phyloP scores from a whole-genome alignment of 2,888 invertebrate species.

The Fabriciana adippe region DNA sequence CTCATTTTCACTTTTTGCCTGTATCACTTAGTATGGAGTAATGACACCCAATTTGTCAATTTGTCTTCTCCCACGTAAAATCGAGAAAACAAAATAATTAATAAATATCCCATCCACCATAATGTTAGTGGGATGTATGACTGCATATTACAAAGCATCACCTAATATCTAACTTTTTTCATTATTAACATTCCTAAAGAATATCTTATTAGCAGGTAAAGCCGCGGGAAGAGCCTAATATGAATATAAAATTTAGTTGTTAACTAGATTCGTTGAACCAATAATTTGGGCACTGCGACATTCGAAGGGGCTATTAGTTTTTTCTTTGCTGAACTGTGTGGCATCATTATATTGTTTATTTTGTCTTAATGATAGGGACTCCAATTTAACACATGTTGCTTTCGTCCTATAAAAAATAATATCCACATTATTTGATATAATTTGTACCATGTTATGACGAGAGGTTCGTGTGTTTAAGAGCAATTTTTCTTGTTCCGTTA shows the following conservation, averaged over 20 bases:
- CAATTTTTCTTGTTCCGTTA: slow-evolving; percentile 68
- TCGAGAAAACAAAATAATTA: no score
- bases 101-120: no score
- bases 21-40: no score
- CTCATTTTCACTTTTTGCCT: no score
- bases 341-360: slow-evolving; percentile 74
- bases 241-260: slow-evolving; percentile 34
- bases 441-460: slow-evolving; percentile 74
- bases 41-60: no score
- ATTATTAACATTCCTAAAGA: not conserved
- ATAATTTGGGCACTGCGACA: slow-evolving; percentile 67
- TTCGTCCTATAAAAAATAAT: slow-evolving; percentile 70
- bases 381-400: slow-evolving; percentile 79
- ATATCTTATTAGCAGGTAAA: not conserved
- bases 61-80: no score
- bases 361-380: slow-evolving; percentile 65
- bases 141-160: no score
- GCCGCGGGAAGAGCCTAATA: not conserved
- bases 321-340: slow-evolving; percentile 59
- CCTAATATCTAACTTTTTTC: no score
- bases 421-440: slow-evolving; percentile 78
- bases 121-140: no score
- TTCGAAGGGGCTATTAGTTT: slow-evolving; percentile 59
- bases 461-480: slow-evolving; percentile 73
- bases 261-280: slow-evolving; percentile 50